Evolutionary conservation across 2,797 vertebrate genomes (phyloP), one percentile per base, ranked within the genome.

Genomic region (Parambassis ranga): DNA sequence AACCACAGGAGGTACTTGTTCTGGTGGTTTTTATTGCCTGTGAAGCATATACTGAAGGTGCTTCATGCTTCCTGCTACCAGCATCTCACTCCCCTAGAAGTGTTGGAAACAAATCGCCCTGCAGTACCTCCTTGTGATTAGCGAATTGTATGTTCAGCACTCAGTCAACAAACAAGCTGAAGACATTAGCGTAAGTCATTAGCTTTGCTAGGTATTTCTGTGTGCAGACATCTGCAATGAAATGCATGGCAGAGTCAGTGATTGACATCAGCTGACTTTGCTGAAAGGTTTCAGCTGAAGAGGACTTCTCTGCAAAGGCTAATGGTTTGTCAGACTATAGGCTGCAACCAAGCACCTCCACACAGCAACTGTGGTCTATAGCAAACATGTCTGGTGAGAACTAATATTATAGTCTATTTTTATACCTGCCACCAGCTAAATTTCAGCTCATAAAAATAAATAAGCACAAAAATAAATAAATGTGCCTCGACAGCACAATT

Each of bases 151-250:
- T 47, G 16, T 41, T 57, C 26, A 24, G 19, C 14, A 67, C 31
- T 15, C 31, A 20, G 16, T 78, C 63, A 65, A 59, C 52, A 51
- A 57, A 27, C 47, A 52, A 61, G 32, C 30, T 38, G 14, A 53
- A 28, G 38, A 16, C 46, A 56, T 61, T 15, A 47, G 15, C 26
- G 16, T n/a, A 24, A 61, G 8, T 42, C 41, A 22, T 67, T 72
- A 41, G 55, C 64, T 60, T 49, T 56, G 56, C 51, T 69, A 0
- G 1, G 27, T 19, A 16, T 33, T 61, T 55, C 30, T 37, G 10
- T 47, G 52, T 49, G 44, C 23, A 57, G 37, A 65, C 44, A 63
- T 69, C 71, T 64, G 44, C 55, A 44, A 62, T 65, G 59, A 61
- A 61, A 22, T n/a, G 18, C 59, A 65, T 31, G 31, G 7, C 4